Evolutionary conservation across 2,888 invertebrate species (phyloP).

Genomic region (Troides helena): DNA sequence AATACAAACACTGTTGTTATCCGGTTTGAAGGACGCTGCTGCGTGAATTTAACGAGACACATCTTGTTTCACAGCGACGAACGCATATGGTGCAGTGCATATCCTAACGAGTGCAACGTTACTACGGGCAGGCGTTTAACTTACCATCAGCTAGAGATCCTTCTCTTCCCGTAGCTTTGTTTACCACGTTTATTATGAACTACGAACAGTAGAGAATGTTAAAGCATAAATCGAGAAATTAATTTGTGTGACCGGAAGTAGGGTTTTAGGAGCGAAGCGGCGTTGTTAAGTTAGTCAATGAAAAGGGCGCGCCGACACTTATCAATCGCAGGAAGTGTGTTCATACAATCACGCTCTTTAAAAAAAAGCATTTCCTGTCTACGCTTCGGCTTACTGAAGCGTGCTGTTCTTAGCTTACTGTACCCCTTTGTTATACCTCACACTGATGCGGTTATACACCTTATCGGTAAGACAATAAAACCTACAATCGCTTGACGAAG

Average conservation of each 20-base stretch:
- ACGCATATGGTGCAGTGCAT: too few relatives aligned
- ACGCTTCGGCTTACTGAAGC: constrained; percentile 24
- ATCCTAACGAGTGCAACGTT: too few relatives aligned
- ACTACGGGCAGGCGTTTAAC: too few relatives aligned
- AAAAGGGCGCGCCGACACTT: constrained; percentile 22
- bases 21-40: too few relatives aligned
- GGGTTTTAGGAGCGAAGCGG: neutral
- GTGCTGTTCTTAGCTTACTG: constrained; percentile 12
- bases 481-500: neutral
- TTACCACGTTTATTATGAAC: too few relatives aligned
- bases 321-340: constrained; percentile 26
- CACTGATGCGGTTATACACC: constrained; percentile 3
- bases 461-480: neutral
- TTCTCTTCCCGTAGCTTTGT: too few relatives aligned
- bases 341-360: constrained; percentile 17
- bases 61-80: too few relatives aligned
- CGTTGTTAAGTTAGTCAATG: neutral
- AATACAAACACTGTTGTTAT: too few relatives aligned
- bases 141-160: too few relatives aligned
- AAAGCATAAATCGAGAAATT: too few relatives aligned
- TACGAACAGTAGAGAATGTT: too few relatives aligned
- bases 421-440: constrained; percentile 7
- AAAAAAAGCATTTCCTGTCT: constrained; percentile 27
- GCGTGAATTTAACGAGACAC: too few relatives aligned
- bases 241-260: neutral